Percentiles rank a stretch among this genome's conserved stretches.
These are phyloP conservation scores for Drosophila pseudoobscura DNA, from an alignment of 1,140 invertebrate genomes.

Conservation along the genomic window DNA sequence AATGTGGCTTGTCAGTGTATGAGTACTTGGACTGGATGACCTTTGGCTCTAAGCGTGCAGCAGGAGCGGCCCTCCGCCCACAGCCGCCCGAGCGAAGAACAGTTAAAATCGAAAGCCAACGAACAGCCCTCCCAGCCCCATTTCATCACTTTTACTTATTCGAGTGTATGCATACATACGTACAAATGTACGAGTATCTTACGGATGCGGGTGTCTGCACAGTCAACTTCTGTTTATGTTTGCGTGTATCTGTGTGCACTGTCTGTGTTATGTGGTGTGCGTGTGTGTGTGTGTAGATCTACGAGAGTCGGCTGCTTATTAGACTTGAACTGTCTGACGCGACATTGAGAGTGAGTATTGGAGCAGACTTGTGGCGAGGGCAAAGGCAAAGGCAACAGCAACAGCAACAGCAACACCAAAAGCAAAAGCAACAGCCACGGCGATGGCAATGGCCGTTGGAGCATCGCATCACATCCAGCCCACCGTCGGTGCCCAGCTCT, in stretches of 20 bases:
- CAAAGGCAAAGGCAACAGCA: constrained; percentile 65
- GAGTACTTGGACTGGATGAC: constrained; percentile 44
- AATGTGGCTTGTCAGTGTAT: constrained; percentile 10
- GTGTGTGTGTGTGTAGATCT: constrained; percentile 31
- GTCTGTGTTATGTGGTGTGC: constrained; percentile 23
- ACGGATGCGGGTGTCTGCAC: constrained; percentile 51
- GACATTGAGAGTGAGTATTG: constrained; percentile 65
- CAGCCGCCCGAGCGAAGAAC: constrained; percentile 18
- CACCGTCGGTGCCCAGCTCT: constrained; percentile 27
- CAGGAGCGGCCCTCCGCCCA: constrained; percentile 6
- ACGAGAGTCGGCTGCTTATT: constrained; percentile 60
- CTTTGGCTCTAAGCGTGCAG: constrained; percentile 48
- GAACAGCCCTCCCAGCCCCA: constrained; percentile 29
- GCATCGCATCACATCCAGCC: constrained; percentile 53
- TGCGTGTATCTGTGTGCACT: constrained; percentile 20
- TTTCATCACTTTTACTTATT: constrained; percentile 62
- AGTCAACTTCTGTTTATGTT: constrained; percentile 24
- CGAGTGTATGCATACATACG: constrained; percentile 9
- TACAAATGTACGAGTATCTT: constrained; percentile 27
- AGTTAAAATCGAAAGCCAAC: constrained; percentile 58
- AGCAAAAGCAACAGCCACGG: constrained; percentile 44
- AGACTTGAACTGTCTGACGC: constrained; percentile 55
- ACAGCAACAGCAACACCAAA: constrained; percentile 22
- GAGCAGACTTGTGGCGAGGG: constrained; percentile 60
- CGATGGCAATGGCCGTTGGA: constrained; percentile 67